Conservation (phyloP, 2,888 invertebrate species). For the Erpobdella octoculata region DNA sequence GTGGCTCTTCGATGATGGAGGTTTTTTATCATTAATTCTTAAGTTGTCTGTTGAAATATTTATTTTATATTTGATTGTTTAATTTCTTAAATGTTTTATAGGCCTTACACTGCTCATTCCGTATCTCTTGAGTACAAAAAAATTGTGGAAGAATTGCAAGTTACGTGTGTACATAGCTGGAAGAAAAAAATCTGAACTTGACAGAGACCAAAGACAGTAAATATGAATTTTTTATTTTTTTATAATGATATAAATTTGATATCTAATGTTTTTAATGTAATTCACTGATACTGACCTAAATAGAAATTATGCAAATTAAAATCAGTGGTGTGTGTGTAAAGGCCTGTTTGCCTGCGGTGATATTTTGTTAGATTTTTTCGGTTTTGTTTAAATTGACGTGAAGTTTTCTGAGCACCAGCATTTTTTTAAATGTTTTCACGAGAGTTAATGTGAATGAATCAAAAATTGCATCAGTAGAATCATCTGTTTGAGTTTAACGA, state of each 20-base stretch:
- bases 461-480: too few relatives aligned
- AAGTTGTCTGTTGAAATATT: not conserved
- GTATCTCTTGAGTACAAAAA: slow-evolving; percentile 69
- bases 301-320: not conserved
- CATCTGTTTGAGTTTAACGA: too few relatives aligned
- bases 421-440: too few relatives aligned
- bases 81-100: slow-evolving; percentile 34
- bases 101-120: slow-evolving; percentile 75
- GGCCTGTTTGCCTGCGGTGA: too few relatives aligned
- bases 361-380: too few relatives aligned
- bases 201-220: slow-evolving; percentile 78
- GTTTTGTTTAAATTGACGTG: too few relatives aligned
- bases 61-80: not conserved
- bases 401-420: too few relatives aligned
- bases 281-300: not conserved
- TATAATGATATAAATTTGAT: not conserved
- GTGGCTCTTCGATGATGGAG: slow-evolving; percentile 97
- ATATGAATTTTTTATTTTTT: slow-evolving; percentile 27
- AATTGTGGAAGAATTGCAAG: slow-evolving; percentile 62
- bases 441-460: too few relatives aligned
- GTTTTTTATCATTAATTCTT: slow-evolving; percentile 54
- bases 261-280: not conserved
- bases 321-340: too few relatives aligned
- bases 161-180: slow-evolving; percentile 53
- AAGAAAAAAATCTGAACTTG: slow-evolving; percentile 79